Percentiles rank a stretch among this genome's conserved stretches.
These are phyloP conservation scores for Enteromius treurensis DNA, from an alignment of 2,797 vertebrate genomes.

Conservation along the genomic window DNA sequence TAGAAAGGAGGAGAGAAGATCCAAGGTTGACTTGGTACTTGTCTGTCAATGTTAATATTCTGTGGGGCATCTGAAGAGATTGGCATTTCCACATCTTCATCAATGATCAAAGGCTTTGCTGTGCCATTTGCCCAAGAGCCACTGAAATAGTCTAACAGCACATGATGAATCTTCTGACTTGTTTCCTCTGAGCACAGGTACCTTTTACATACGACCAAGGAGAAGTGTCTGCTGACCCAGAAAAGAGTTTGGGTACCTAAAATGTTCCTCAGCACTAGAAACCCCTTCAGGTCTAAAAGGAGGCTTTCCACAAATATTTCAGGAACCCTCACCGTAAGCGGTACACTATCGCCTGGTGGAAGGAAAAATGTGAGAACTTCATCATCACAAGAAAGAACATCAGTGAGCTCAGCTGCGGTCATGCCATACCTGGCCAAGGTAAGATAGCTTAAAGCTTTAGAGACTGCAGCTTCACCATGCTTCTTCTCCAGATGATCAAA, in stretches of 20 bases:
- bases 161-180: constrained; percentile 66
- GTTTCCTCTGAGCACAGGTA: constrained; percentile 66
- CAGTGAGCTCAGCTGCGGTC: constrained; percentile 75
- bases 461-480: constrained; percentile 72
- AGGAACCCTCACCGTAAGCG: constrained; percentile 62
- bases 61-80: constrained; percentile 22
- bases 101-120: constrained; percentile 62
- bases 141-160: constrained; percentile 76
- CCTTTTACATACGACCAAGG: constrained; percentile 69
- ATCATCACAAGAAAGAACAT: constrained; percentile 74
- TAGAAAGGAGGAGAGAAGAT: constrained; percentile 56
- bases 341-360: constrained; percentile 6
- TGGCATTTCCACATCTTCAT: constrained; percentile 19
- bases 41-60: constrained; percentile 63
- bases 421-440: constrained; percentile 76
- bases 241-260: constrained; percentile 68
- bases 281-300: constrained; percentile 74
- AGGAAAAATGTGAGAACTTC: constrained; percentile 59
- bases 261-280: constrained; percentile 68
- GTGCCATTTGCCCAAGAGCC: constrained; percentile 66
- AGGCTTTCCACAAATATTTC: constrained; percentile 75
- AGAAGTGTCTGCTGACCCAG: constrained; percentile 80
- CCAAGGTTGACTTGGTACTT: constrained; percentile 71
- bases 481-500: constrained; percentile 75
- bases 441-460: constrained; percentile 71